Percentiles rank a stretch among this genome's conserved stretches.
Conservation (phyloP, 2,797 vertebrate species). For the Oceanodroma leucorhoa region DNA sequence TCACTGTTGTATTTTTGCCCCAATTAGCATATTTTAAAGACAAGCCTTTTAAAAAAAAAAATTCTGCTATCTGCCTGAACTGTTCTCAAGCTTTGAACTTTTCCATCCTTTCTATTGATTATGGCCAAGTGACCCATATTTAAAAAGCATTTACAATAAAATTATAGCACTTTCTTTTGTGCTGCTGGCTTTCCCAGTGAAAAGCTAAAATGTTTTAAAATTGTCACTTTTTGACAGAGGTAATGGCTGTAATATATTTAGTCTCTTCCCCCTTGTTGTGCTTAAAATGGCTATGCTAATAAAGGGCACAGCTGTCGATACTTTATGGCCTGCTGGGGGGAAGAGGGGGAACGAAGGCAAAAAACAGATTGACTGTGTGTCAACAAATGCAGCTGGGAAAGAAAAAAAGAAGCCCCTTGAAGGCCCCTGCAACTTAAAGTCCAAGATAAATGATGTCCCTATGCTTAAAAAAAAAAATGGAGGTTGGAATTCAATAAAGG, state of each 20-base stretch:
- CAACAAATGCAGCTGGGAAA: conserved; percentile 95
- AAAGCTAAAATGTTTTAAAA: conserved; percentile 90
- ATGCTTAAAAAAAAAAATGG: conserved; percentile 73
- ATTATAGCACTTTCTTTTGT: conserved; percentile 80
- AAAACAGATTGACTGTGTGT: conserved; percentile 90
- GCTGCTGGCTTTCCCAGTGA: conserved; percentile 70
- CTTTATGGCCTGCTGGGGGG: conserved; percentile 87
- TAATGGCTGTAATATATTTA: conserved; percentile 92
- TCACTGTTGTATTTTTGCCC: conserved; percentile 34
- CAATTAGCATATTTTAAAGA: conserved; percentile 75
- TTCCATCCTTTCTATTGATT: conserved; percentile 45
- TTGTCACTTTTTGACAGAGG: conserved; percentile 87
- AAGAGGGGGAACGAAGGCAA: conserved; percentile 75
- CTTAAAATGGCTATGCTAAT: conserved; percentile 85
- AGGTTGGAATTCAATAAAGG: conserved; percentile 90
- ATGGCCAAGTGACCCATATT: conserved; percentile 80
- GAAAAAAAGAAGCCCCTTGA: conserved; percentile 84
- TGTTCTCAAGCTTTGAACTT: conserved; percentile 63
- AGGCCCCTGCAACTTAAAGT: conserved; percentile 78
- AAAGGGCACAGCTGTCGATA: conserved; percentile 96
- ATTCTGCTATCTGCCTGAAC: conserved; percentile 27
- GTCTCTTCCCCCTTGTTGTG: conserved; percentile 69
- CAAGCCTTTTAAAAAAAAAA: background rate
- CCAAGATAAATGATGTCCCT: conserved; percentile 78
- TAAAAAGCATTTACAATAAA: conserved; percentile 90